Base-by-base conservation (phyloP, 2,113 vertebrate genomes). In the Tretioscincus oriximinensis region DNA sequence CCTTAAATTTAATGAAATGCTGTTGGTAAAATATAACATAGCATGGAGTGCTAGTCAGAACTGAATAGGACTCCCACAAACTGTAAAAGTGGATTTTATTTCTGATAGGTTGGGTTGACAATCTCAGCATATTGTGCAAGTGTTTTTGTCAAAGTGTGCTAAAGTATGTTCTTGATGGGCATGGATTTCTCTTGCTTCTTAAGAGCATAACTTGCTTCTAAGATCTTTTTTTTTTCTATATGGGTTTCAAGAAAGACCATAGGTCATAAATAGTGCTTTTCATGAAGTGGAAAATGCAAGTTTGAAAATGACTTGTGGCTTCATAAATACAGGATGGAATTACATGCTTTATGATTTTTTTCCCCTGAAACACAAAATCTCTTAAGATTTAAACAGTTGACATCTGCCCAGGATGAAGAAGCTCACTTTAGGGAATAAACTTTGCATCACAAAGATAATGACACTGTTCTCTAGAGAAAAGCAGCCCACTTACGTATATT, bases 401-500 rank as follows among this genome's bases (percentile, higher is more conserved):
- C 64, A 84, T 78, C 2, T 77, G 49, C 26, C 16, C 22, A 63
- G 58, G 14, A 82, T 21, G 66, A 4, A 65, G 10, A 58, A 29
- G 73, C 8, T 45, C 68, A 22, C n/a, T 29, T 80, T 80, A 70
- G 73, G 74, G 24, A 81, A 76, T 35, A 78, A 67, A 61, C 4
- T 76, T 82, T 80, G 35, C n/a, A 47, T 47, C 18, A 67, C 41
- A 84, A 71, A 81, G 49, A 6, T 54, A 69, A 66, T 73, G 9
- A 24, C 47, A 2, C 76, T 16, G 22, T 54, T 76, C 14, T 81
- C 75, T 54, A 58, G 60, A n/a, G 16, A 54, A 12, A 85, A 71
- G 31, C 10, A 79, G 60, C 10, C 68, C n/a, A n/a, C 12, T 21
- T 68, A 73, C 64, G 75, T 9, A 74, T 31, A 66, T 24, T 85